A percentile compares a stretch with the other conserved stretches of the same genome.
These are phyloP conservation scores for Crocuta crocuta DNA, from an alignment of 2,113 vertebrate genomes.

Conservation along the genomic window DNA sequence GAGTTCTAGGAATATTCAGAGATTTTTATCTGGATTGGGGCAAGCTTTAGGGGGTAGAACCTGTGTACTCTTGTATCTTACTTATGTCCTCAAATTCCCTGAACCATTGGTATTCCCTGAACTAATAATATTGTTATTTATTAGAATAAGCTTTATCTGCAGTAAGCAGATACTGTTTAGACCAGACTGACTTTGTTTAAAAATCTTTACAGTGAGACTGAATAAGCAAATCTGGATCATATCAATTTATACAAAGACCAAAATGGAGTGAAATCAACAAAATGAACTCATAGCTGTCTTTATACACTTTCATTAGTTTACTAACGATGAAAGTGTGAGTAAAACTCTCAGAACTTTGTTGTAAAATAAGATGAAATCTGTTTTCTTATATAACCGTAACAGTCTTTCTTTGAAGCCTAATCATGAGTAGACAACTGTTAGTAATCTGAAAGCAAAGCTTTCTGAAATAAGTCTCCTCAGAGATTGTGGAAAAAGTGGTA, in stretches of 20 bases:
- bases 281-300: constrained; percentile 11
- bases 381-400: constrained; percentile 67
- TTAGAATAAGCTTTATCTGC: not conserved
- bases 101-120: not conserved
- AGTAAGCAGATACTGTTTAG: constrained; percentile 23
- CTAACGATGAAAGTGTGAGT: constrained; percentile 11
- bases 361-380: constrained; percentile 73
- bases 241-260: not conserved
- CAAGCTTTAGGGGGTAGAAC: not conserved
- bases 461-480: constrained; percentile 62
- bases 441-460: constrained; percentile 71
- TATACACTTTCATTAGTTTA: constrained; percentile 30
- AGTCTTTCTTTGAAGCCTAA: constrained; percentile 75
- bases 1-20: not conserved
- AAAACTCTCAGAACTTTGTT: constrained; percentile 58
- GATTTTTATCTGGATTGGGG: constrained; percentile 13
- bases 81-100: not conserved
- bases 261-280: not conserved
- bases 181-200: constrained; percentile 30
- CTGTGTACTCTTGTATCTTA: not conserved
- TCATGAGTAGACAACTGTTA: constrained; percentile 73
- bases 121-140: not conserved
- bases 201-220: constrained; percentile 5
- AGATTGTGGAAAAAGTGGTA: constrained; percentile 53
- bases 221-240: not conserved